Conservation (phyloP, 2,888 invertebrate genomes). For the Leucozona laternaria region DNA sequence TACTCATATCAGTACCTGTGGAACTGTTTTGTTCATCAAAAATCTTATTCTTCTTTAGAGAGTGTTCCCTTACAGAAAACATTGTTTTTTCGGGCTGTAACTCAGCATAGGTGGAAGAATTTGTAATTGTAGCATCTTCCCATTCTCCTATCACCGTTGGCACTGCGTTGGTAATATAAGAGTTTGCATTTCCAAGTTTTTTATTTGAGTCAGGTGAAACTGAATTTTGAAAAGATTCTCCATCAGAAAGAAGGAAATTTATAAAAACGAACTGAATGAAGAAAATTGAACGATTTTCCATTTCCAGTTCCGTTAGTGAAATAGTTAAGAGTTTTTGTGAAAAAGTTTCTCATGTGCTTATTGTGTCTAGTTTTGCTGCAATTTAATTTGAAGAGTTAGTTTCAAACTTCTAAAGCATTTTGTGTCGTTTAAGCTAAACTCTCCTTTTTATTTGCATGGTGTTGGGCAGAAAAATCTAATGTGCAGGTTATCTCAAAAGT, state of each 20-base stretch:
- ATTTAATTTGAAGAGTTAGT: not conserved
- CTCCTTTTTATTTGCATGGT: not conserved
- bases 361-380: too few species aligned
- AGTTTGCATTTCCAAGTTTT: not conserved
- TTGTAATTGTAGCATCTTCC: not conserved
- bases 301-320: slow-evolving; percentile 51
- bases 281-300: slow-evolving; percentile 60
- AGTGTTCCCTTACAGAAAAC: not conserved
- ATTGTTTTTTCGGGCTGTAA: not conserved
- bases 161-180: not conserved
- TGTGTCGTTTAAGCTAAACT: not conserved
- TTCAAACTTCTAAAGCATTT: not conserved
- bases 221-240: slow-evolving; percentile 28
- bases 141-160: not conserved
- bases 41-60: not conserved
- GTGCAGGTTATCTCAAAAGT: not conserved
- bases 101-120: not conserved
- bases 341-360: not conserved
- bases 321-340: slow-evolving; percentile 15
- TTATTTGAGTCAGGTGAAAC: slow-evolving; percentile 29
- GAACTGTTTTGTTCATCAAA: slow-evolving; percentile 6
- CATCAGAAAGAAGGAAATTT: slow-evolving; percentile 46
- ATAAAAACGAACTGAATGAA: slow-evolving; percentile 43
- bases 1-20: slow-evolving; percentile 10
- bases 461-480: not conserved